Base-by-base conservation (phyloP, 2,113 vertebrate species). In the Jacana jacana region DNA sequence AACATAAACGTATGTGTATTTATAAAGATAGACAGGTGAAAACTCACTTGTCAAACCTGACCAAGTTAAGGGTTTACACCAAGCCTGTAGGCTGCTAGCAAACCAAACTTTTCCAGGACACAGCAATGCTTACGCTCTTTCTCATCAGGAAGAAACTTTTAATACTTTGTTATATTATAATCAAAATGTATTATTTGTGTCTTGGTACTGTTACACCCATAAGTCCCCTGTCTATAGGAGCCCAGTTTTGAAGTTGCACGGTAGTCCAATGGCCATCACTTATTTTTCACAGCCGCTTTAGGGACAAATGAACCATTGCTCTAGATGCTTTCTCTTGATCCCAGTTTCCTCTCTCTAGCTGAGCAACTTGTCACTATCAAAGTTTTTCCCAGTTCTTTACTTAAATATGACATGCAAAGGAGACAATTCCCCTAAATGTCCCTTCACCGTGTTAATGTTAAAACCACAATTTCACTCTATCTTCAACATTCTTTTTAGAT, bases 161-260 rank as follows among this genome's bases (percentile, higher is more conserved):
- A 77, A 20, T 51, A 63, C 10, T 86, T 81, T 13, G 24, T 25
- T 91, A n/a, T 46, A 40, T 71, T 76, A 18, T 72, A 88, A 86
- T 61, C 2, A 76, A 86, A 86, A 22, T 2, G 4, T 52, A 58
- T 12, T 11, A 77, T 35, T 55, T 16, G 1, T 69, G 37, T 76
- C 16, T 24, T 52, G 23, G 20, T 87, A 3, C 28, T 77, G 13
- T 72, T 49, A 61, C 15, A 40, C 7, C 4, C 37, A 10, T 75
- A 68, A 70, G 70, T 6, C 2, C 4, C 9, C 17, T 63, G 2
- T 27, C 54, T 1, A 0, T 40, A 42, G 15, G 17, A 78, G 7
- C 3, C 10, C 6, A 28, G 11, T 28, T 75, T 91, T 0, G 0
- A 92, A 78, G n/a, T 2, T 70, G 17, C 14, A 10, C 40, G 9